These are phyloP conservation scores for Pelvicachromis taeniatus DNA, from an alignment of 2,113 vertebrate species.

Conservation along the genomic window DNA sequence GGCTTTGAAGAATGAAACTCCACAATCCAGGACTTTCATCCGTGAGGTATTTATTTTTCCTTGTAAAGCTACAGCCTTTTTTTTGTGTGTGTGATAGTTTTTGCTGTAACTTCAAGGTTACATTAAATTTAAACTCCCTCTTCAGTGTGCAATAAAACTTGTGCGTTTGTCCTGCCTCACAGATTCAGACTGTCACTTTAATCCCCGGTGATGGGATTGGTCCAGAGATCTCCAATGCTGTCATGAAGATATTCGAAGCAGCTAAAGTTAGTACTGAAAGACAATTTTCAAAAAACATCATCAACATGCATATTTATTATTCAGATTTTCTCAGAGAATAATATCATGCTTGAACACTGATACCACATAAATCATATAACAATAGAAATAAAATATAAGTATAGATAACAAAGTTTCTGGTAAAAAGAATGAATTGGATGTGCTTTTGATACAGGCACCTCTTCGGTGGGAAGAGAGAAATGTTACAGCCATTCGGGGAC, in stretches of 20 bases:
- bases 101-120: neutral
- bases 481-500: constrained; percentile 88
- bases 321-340: neutral
- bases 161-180: constrained; percentile 21
- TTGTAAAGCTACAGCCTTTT: neutral
- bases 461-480: constrained; percentile 93
- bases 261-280: constrained; percentile 77
- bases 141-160: neutral
- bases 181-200: constrained; percentile 91
- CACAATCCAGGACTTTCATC: constrained; percentile 79
- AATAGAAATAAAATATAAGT: neutral
- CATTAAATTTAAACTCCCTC: neutral
- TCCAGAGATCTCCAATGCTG: constrained; percentile 88
- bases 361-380: neutral
- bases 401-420: neutral
- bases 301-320: neutral
- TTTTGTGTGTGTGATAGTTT: neutral
- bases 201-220: constrained; percentile 98
- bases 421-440: neutral
- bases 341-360: neutral
- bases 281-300: neutral
- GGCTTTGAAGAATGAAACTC: constrained; percentile 76
- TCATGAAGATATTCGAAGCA: constrained; percentile 93
- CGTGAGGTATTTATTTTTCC: constrained; percentile 79
- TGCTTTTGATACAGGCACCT: constrained; percentile 73